phyloP scores from a whole-genome alignment of 1,140 invertebrate species.

The Lepidurus couesii region DNA sequence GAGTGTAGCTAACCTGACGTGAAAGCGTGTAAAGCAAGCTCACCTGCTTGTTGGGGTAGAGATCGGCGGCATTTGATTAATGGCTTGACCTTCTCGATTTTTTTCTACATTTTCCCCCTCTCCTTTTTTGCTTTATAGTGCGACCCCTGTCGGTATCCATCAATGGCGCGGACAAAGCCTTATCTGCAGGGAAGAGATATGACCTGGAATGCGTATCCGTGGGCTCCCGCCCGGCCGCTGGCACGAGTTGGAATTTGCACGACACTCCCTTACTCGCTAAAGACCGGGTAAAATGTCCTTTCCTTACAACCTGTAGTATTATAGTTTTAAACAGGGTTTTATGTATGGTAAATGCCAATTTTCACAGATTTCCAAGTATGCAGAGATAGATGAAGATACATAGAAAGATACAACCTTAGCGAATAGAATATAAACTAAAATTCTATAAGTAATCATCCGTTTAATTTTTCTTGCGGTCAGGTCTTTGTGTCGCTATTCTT shows the following conservation, averaged over 20 bases:
- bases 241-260: constrained; percentile 57
- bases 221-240: constrained; percentile 70
- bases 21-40: background rate
- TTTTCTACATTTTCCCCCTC: too few relatives aligned
- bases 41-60: background rate
- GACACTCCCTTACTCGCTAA: constrained; percentile 21
- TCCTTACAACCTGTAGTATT: background rate
- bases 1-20: background rate
- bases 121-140: constrained; percentile 55
- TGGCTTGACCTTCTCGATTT: background rate
- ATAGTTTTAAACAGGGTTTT: background rate
- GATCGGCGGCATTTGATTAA: background rate
- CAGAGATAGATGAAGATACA: too few relatives aligned
- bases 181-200: constrained; percentile 44
- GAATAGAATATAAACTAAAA: too few relatives aligned
- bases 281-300: constrained; percentile 24
- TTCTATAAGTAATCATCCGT: too few relatives aligned
- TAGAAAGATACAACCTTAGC: too few relatives aligned
- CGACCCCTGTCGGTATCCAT: constrained; percentile 69
- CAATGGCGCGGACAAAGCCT: constrained; percentile 65
- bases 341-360: background rate
- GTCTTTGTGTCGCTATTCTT: too few relatives aligned
- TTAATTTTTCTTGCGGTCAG: too few relatives aligned
- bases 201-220: constrained; percentile 68
- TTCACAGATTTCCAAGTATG: too few relatives aligned